Base-by-base conservation (phyloP, 2,113 vertebrate species). In the Hippoglossus stenolepis region DNA sequence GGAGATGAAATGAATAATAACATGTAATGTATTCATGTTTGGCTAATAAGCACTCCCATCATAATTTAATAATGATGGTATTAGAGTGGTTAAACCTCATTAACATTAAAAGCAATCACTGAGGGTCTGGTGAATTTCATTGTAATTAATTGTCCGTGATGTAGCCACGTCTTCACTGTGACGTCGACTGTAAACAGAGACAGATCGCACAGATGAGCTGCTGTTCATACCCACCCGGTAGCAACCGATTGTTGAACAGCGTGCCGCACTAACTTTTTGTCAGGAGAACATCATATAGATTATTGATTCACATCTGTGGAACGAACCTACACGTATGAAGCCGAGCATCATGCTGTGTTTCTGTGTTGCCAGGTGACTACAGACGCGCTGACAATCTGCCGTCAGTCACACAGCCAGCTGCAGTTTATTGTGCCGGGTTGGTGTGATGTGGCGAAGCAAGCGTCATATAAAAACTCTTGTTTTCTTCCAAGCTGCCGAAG, bases 331-430 rank as follows among this genome's bases (percentile, higher is more conserved):
- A 60, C 24, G 68, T 17, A 58, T 4, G 49, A 53, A 70, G 63
- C 12, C 7, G 2, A 72, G 69, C 69, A n/a, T 11, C 18, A 49
- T 14, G 54, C 49, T 67, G 80, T 45, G 75, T 54, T 84, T 76
- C 77, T 85, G 69, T 79, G 72, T 89, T 91, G 84, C 85, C 70
- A 83, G 75, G 87, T 61, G 49, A 88, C 78, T 18, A 45, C 40
- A 68, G 71, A 64, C 35, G 24, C 70, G 65, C 73, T 62, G 85
- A 79, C 47, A 18, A 60, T 85, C 66, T 56, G 60, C 80, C 65
- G 82, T 89, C 83, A 86, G 73, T 86, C 77, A 72, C 73, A 56
- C 6, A n/a, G 75, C 84, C 87, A 87, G 85, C 75, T 90, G 89
- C 70, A 77, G 68, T 77, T 85, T 82, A 43, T 87, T 82, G 72